Evolutionary conservation across 2,888 invertebrate species (phyloP).

Genomic region (Acleris laterana): DNA sequence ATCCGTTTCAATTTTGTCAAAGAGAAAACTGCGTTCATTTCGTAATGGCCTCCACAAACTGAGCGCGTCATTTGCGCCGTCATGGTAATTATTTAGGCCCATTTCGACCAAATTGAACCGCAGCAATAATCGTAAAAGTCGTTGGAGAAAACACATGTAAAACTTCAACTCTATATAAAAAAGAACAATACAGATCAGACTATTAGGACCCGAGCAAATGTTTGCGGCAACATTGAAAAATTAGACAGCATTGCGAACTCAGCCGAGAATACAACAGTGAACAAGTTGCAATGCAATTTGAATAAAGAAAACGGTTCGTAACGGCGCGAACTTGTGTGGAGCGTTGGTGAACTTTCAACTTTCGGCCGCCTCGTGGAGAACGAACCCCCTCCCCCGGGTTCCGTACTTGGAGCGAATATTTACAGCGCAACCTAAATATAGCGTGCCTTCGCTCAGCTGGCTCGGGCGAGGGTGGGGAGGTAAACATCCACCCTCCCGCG

Average conservation of each 20-base stretch:
- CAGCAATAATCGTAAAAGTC: conserved; percentile 62
- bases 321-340: conserved; percentile 74
- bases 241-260: conserved; percentile 72
- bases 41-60: conserved; percentile 48
- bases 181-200: conserved; percentile 55
- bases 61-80: conserved; percentile 53
- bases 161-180: conserved; percentile 58
- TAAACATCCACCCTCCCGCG: conserved; percentile 70
- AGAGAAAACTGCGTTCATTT: conserved; percentile 59
- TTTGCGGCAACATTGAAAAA: conserved; percentile 67
- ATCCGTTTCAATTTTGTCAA: conserved; percentile 68
- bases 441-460: conserved; percentile 83
- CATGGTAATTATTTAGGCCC: conserved; percentile 61
- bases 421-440: conserved; percentile 85
- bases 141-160: conserved; percentile 54
- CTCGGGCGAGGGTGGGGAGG: conserved; percentile 66
- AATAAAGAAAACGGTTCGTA: conserved; percentile 80
- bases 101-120: conserved; percentile 65
- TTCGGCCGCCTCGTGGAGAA: conserved; percentile 74
- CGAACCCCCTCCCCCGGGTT: conserved; percentile 53
- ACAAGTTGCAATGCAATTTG: conserved; percentile 84
- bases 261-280: conserved; percentile 75
- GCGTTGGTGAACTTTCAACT: conserved; percentile 83
- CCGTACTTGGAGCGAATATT: conserved; percentile 83
- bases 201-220: conserved; percentile 26